These are phyloP conservation scores for Thrips palmi DNA, from an alignment of 1,140 invertebrate species.

Conservation along the genomic window DNA sequence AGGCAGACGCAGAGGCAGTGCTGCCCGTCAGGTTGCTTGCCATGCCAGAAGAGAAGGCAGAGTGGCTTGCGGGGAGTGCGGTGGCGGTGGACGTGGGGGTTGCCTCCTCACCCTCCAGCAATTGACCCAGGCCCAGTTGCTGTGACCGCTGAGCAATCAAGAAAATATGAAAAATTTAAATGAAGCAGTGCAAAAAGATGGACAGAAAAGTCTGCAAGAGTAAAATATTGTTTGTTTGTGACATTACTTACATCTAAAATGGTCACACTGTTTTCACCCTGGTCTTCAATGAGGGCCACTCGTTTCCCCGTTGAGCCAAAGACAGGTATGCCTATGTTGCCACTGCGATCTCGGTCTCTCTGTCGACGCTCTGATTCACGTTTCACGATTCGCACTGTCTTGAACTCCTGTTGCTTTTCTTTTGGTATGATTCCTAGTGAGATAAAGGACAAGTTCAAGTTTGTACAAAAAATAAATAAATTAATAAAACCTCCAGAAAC, in stretches of 20 bases:
- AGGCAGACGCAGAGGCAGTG: no score
- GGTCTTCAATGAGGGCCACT: conserved; percentile 17
- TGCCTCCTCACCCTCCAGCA: no score
- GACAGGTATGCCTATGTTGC: conserved; percentile 28
- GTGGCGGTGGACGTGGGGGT: no score
- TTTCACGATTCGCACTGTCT: conserved; percentile 86
- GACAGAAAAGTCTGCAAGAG: conserved; percentile 1
- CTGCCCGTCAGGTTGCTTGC: no score
- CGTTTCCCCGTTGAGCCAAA: conserved; percentile 16
- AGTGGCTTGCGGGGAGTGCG: no score
- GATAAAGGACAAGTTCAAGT: conserved; percentile 13
- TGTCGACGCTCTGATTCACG: conserved; percentile 70
- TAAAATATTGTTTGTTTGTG: not conserved
- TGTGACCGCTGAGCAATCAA: no score
- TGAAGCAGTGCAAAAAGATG: conserved; percentile 5
- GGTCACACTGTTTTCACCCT: not conserved
- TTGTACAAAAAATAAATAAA: not conserved
- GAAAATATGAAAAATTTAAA: no score
- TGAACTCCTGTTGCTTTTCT: conserved; percentile 73
- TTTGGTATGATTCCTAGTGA: conserved; percentile 48
- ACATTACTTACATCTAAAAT: not conserved
- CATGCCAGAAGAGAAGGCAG: no score
- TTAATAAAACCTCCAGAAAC: not conserved
- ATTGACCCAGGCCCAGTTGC: no score
- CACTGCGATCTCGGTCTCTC: conserved; percentile 39